Evolutionary conservation across 2,888 invertebrate genomes (phyloP).

Genomic region (Euplexia lucipara): DNA sequence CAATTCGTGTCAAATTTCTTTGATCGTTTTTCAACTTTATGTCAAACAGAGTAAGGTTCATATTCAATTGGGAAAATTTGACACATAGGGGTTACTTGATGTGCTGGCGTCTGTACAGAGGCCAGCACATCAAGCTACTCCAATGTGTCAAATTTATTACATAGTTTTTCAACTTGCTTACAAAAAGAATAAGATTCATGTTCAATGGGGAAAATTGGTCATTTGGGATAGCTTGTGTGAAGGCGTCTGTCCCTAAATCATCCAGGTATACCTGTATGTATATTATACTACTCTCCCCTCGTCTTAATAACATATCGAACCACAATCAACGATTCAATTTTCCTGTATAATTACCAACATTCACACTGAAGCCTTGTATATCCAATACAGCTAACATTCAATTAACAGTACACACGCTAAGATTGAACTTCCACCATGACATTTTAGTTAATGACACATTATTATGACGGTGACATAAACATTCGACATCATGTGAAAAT

Average conservation of each 20-base stretch:
- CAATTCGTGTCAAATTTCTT: no score
- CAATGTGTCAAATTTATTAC: no score
- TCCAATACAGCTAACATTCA: slow-evolving; percentile 44
- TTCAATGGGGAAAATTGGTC: no score
- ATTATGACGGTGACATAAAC: slow-evolving; percentile 36
- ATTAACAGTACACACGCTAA: slow-evolving; percentile 49
- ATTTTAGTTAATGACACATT: slow-evolving; percentile 52
- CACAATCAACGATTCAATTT: slow-evolving; percentile 46
- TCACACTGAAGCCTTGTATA: slow-evolving; percentile 47
- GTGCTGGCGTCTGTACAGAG: no score
- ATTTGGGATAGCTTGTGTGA: no score
- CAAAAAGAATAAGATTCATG: no score
- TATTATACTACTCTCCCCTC: slow-evolving; percentile 3
- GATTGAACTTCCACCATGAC: slow-evolving; percentile 30
- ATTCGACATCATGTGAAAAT: slow-evolving; percentile 30
- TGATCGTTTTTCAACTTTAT: no score
- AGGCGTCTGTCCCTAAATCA: not conserved
- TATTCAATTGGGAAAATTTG: no score
- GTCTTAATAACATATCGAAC: slow-evolving; percentile 35
- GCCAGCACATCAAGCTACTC: no score
- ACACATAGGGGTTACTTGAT: no score
- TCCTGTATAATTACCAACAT: slow-evolving; percentile 50
- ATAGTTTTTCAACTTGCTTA: no score
- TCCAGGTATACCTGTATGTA: not conserved
- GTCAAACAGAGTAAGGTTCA: no score